Conservation (phyloP, 2,113 vertebrate genomes). For the Epinephelus moara region DNA sequence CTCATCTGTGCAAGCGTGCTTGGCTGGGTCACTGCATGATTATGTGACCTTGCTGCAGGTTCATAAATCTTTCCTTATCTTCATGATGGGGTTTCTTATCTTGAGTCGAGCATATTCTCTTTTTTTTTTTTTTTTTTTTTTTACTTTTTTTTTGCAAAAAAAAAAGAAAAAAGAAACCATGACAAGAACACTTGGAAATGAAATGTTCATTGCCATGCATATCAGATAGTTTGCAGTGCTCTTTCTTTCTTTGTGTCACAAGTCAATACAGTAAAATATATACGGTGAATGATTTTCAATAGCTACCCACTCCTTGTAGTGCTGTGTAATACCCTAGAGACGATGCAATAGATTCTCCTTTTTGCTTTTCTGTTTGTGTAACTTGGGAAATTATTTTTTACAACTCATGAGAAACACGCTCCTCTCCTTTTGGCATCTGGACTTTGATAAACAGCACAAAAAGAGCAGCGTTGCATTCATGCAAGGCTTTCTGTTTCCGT, state of each 20-base stretch:
- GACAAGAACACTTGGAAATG: slow-evolving; percentile 19
- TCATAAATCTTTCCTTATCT: slow-evolving; percentile 66
- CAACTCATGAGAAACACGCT: slow-evolving; percentile 71
- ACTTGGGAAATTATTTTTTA: slow-evolving; percentile 72
- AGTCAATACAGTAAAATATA: slow-evolving; percentile 76
- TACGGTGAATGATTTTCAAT: slow-evolving; percentile 78
- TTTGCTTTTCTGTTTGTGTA: slow-evolving; percentile 76
- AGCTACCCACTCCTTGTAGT: slow-evolving; percentile 76
- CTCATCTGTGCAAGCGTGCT: slow-evolving; percentile 72
- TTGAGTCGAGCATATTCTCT: slow-evolving; percentile 47
- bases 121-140: background rate
- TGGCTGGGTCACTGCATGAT: slow-evolving; percentile 80
- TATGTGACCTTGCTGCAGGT: slow-evolving; percentile 74
- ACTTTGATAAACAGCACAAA: slow-evolving; percentile 78
- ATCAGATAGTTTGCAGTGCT: slow-evolving; percentile 79
- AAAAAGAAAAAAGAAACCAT: slow-evolving; percentile 29
- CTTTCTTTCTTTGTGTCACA: slow-evolving; percentile 74
- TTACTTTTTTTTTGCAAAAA: background rate
- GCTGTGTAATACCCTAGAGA: slow-evolving; percentile 79
- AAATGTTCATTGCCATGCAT: slow-evolving; percentile 65
- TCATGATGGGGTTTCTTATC: slow-evolving; percentile 53
- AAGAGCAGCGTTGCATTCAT: slow-evolving; percentile 75
- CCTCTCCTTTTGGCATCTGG: slow-evolving; percentile 75
- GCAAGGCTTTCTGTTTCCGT: slow-evolving; percentile 80
- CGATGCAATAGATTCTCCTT: slow-evolving; percentile 75